These are phyloP conservation scores for Argya squamiceps DNA, from an alignment of 2,797 vertebrate species.

Conservation along the genomic window DNA sequence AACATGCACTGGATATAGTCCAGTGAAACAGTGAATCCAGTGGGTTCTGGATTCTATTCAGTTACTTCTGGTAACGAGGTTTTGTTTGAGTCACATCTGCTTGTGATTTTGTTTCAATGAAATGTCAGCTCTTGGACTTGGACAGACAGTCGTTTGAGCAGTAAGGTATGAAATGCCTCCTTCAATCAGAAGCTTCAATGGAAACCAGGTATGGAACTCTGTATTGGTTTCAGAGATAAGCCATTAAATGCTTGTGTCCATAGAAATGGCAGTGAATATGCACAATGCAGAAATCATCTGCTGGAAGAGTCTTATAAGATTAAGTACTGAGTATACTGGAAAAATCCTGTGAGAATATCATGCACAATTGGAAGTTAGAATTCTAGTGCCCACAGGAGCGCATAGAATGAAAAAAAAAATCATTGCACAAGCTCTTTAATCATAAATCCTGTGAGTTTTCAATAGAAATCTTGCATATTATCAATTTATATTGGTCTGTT, in stretches of 20 bases:
- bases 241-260: background rate
- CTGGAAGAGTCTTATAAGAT: background rate
- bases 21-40: background rate
- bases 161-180: background rate
- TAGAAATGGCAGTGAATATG: slow-evolving; percentile 3
- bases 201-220: background rate
- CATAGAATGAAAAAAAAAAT: background rate
- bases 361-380: background rate
- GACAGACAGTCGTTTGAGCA: background rate
- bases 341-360: background rate
- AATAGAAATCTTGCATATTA: background rate
- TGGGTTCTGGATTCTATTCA: background rate
- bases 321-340: background rate
- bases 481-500: background rate
- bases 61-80: background rate
- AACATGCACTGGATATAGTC: background rate
- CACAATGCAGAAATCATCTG: slow-evolving; percentile 21
- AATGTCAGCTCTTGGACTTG: background rate
- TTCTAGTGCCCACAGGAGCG: background rate
- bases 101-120: background rate
- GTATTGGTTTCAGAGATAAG: background rate
- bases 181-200: background rate
- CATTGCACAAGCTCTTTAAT: background rate
- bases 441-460: background rate
- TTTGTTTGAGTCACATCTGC: background rate